These are phyloP conservation scores for Noctua fimbriata DNA, from an alignment of 2,888 invertebrate genomes.

Conservation along the genomic window DNA sequence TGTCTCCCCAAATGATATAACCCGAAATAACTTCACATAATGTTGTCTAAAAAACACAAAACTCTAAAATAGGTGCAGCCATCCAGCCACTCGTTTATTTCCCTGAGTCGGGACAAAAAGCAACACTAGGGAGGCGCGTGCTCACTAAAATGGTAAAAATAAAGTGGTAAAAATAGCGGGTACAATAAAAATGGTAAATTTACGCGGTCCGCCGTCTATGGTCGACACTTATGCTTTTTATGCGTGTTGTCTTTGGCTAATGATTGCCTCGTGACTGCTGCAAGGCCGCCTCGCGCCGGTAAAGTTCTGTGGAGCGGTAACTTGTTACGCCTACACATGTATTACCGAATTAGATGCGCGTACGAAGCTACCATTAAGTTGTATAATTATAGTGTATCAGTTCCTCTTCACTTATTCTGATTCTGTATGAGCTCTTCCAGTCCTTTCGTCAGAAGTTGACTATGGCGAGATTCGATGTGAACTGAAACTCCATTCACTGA, in stretches of 20 bases:
- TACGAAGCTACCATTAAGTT: slow-evolving; percentile 38
- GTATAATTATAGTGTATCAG: slow-evolving; percentile 50
- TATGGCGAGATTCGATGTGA: neutral
- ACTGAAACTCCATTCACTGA: neutral
- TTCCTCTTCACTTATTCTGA: slow-evolving; percentile 36
- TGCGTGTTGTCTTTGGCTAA: slow-evolving; percentile 89
- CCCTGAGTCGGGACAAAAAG: slow-evolving; percentile 81
- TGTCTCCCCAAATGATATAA: slow-evolving; percentile 67
- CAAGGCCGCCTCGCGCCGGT: slow-evolving; percentile 73
- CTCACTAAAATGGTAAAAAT: slow-evolving; percentile 85
- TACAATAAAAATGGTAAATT: slow-evolving; percentile 89
- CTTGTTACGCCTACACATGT: slow-evolving; percentile 63
- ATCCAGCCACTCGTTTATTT: slow-evolving; percentile 69
- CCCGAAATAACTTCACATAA: slow-evolving; percentile 64
- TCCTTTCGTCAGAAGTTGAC: slow-evolving; percentile 6
- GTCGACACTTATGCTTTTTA: slow-evolving; percentile 89
- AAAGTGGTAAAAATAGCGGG: slow-evolving; percentile 84
- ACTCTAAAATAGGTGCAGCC: slow-evolving; percentile 72
- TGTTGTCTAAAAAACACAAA: slow-evolving; percentile 63
- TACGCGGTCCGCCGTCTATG: slow-evolving; percentile 84
- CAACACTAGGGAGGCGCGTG: slow-evolving; percentile 82
- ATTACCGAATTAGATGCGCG: slow-evolving; percentile 56
- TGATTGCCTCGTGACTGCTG: slow-evolving; percentile 81
- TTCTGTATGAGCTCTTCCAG: neutral
- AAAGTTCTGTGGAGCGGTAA: slow-evolving; percentile 71